phyloP scores from a whole-genome alignment of 2,113 vertebrate species.

The Leptobrachium leishanense region DNA sequence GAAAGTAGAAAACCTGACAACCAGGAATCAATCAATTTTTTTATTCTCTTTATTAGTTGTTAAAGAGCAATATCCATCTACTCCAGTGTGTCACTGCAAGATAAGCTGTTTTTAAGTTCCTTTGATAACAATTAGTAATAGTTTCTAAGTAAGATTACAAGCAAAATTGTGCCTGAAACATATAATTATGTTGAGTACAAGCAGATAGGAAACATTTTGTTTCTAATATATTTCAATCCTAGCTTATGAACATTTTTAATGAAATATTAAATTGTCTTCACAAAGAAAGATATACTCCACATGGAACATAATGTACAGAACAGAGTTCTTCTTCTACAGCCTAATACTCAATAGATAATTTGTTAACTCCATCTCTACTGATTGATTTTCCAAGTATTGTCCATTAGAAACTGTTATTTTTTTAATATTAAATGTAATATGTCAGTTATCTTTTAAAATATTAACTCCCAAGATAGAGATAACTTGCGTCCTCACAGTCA shows the following conservation, averaged over 20 bases:
- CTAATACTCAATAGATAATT: background rate
- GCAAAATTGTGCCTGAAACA: background rate
- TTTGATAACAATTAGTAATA: conserved; percentile 17
- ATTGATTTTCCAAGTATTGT: no score
- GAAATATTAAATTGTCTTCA: conserved; percentile 3
- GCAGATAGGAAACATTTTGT: conserved; percentile 8
- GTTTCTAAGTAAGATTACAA: conserved; percentile 13
- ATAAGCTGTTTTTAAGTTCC: background rate
- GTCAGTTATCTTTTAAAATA: no score
- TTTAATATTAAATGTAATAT: no score
- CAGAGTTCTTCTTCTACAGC: conserved; percentile 3
- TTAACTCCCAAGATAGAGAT: no score
- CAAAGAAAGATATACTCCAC: background rate
- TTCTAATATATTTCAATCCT: conserved; percentile 27
- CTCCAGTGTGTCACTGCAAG: conserved; percentile 1
- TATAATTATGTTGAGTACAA: conserved; percentile 11
- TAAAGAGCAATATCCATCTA: conserved; percentile 29
- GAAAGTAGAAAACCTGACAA: background rate
- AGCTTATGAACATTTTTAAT: background rate
- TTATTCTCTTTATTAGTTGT: background rate
- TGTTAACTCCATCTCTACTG: background rate
- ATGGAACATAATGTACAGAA: background rate
- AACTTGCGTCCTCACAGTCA: no score
- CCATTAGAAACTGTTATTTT: no score
- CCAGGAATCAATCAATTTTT: background rate